Base-by-base conservation (phyloP, 2,888 invertebrate species). In the Neoitamus cyanurus region DNA sequence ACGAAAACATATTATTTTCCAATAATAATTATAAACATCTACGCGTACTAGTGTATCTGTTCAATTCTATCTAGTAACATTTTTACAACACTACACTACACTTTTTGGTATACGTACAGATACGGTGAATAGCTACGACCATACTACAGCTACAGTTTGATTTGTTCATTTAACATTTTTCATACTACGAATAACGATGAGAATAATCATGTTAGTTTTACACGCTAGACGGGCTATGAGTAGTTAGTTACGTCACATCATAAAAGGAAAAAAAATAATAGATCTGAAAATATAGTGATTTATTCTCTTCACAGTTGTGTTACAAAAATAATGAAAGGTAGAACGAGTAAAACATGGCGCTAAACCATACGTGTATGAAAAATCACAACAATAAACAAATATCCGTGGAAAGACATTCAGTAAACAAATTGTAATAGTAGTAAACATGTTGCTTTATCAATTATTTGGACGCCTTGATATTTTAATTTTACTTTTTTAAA, bases 381-480 rank as follows among this genome's bases (percentile, higher is more conserved):
- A 82, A 69, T 82, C 82, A 82, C 82, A 82, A 82, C 82, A 58
- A 78, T 78, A 78, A 78, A 78, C 78, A 69, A 82, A 82, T 82
- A 82, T 82, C 82, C 34, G 69, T 82, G 82, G 82, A 82, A 82
- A 82, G 69, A 82, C 69, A 82, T 69, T 69, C 68, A 82, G 37
- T 82, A 69, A 82, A 82, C 82, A 69, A 78, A 58, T 78, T 58
- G 58, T 78, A 31, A 42, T 37, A 82, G 48, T 83, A 72, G 69
- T 70, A 70, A 42, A 69, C 37, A 31, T 83, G 15, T 48, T 72
- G n/a, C n/a, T 58, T 83, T 83, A 83, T 83, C 30, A 69, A 72
- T 72, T 83, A 72, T 80, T 77, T 85, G 85, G 84, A 85, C 84
- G 85, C 85, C 73, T 82, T 80, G 82, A 85, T 68, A 82, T 83